phyloP scores from a whole-genome alignment of 2,113 vertebrate genomes.

The Sander vitreus region DNA sequence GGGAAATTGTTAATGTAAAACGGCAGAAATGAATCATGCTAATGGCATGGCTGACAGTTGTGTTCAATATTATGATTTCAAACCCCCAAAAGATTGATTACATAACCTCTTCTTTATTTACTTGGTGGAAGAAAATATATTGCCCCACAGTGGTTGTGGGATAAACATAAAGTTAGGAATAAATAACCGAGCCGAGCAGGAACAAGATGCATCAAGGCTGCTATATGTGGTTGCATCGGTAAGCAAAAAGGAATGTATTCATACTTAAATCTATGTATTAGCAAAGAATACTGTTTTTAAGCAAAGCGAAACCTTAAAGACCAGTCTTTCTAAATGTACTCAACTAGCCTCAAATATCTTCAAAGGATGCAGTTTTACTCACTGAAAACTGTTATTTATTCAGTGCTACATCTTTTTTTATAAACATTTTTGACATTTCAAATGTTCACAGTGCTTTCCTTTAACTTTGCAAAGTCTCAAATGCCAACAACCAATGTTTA shows the following conservation, averaged over 20 bases:
- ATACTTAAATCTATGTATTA: slow-evolving; percentile 16
- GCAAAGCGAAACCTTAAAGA: slow-evolving; percentile 12
- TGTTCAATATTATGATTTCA: slow-evolving; percentile 88
- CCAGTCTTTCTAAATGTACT: not conserved
- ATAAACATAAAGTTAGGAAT: slow-evolving; percentile 70
- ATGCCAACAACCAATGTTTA: slow-evolving; percentile 33
- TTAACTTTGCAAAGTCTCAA: not conserved
- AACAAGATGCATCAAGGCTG: slow-evolving; percentile 36
- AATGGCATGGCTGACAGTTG: slow-evolving; percentile 86
- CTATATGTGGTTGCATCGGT: slow-evolving; percentile 6
- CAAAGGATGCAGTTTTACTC: not conserved
- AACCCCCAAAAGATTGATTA: slow-evolving; percentile 86
- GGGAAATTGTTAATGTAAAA: slow-evolving; percentile 86
- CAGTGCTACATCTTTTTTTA: slow-evolving; percentile 5
- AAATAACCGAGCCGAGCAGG: slow-evolving; percentile 53
- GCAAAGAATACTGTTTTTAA: slow-evolving; percentile 30
- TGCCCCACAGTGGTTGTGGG: slow-evolving; percentile 67
- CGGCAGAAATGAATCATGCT: slow-evolving; percentile 87
- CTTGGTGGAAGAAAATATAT: slow-evolving; percentile 75
- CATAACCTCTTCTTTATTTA: slow-evolving; percentile 86
- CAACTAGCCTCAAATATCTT: not conserved
- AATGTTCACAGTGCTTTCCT: not conserved
- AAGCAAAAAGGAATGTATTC: slow-evolving; percentile 26
- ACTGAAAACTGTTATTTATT: slow-evolving; percentile 23
- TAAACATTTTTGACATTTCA: not conserved